Evolutionary conservation across 2,113 vertebrate species (phyloP).

Genomic region (Probosciger aterrimus): DNA sequence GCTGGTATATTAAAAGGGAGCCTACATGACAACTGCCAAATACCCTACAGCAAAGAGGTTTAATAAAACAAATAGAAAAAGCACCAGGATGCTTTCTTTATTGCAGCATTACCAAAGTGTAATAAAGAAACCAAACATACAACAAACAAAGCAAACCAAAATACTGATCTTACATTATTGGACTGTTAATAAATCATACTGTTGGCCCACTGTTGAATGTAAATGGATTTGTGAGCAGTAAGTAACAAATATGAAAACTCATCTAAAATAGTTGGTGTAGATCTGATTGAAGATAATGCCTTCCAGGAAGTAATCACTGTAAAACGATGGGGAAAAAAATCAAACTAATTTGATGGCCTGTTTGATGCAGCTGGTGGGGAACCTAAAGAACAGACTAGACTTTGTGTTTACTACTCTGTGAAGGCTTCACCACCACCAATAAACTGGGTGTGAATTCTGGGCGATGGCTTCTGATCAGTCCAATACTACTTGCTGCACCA

Average conservation of each 20-base stretch:
- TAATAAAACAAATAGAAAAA: conserved; percentile 77
- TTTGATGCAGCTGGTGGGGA: conserved; percentile 40
- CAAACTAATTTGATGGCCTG: conserved; percentile 4
- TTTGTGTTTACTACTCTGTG: conserved; percentile 46
- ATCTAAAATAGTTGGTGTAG: neutral
- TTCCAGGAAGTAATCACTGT: neutral
- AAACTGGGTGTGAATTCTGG: conserved; percentile 56
- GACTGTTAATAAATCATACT: conserved; percentile 38
- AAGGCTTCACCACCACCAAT: conserved; percentile 55
- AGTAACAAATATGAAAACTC: conserved; percentile 5
- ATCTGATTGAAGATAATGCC: neutral
- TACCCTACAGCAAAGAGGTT: conserved; percentile 66
- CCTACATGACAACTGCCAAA: conserved; percentile 69
- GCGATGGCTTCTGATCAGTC: conserved; percentile 25
- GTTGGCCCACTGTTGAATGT: conserved; percentile 38
- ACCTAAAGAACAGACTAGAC: conserved; percentile 34
- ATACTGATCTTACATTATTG: conserved; percentile 41
- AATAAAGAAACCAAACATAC: conserved; percentile 52
- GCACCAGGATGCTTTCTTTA: conserved; percentile 71
- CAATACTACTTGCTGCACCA: neutral
- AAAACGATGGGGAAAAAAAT: neutral
- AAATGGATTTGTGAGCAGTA: neutral
- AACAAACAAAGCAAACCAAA: conserved; percentile 63
- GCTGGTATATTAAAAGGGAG: conserved; percentile 69
- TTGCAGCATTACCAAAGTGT: conserved; percentile 43